Evolutionary conservation across 2,113 vertebrate species (phyloP).

Genomic region (Chlorodrepanis virens): DNA sequence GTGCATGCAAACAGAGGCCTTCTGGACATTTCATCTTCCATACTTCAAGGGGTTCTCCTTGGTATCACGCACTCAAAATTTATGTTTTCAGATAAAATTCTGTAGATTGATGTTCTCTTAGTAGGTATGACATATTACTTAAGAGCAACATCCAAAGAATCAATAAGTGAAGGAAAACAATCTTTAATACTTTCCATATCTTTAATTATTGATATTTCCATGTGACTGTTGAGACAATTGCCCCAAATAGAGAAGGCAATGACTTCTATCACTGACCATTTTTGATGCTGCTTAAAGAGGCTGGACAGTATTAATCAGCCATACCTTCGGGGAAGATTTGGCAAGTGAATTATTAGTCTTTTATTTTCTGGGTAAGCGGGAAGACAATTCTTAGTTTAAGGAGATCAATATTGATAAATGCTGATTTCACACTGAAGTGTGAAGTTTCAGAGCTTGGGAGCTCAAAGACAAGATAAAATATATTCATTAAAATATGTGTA

Average conservation of each 20-base stretch:
- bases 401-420: constrained; percentile 26
- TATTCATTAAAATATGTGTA: neutral
- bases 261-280: neutral
- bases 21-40: neutral
- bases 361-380: neutral
- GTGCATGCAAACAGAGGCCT: neutral
- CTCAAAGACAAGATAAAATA: neutral
- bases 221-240: neutral
- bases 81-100: neutral
- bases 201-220: neutral
- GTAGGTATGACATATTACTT: neutral
- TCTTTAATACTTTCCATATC: neutral
- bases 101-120: neutral
- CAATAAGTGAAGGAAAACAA: neutral
- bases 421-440: neutral
- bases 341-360: neutral
- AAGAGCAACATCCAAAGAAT: neutral
- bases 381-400: neutral
- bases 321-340: neutral
- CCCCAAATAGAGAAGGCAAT: neutral
- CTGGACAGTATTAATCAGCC: neutral
- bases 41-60: neutral
- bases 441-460: neutral
- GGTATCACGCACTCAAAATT: neutral
- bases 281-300: neutral